A percentile compares a stretch with the other conserved stretches of the same genome.
Evolutionary conservation across 1,140 invertebrate genomes (phyloP).

Genomic region (Musca vetustissima): DNA sequence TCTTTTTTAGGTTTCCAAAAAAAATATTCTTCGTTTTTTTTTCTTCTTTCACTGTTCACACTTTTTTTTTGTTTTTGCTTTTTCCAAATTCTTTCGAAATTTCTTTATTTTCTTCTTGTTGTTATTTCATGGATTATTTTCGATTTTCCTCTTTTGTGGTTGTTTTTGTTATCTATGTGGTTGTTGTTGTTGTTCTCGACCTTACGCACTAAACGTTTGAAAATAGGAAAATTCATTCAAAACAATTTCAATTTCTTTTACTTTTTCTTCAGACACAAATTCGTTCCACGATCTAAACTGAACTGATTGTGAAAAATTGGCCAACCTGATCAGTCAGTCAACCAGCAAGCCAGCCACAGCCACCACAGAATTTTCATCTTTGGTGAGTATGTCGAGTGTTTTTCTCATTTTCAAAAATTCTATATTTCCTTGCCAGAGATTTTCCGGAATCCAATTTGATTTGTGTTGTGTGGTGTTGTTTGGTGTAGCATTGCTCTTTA

Average conservation of each 20-base stretch:
- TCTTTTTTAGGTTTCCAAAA: not conserved
- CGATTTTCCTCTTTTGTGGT: too few relatives aligned
- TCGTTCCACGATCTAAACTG: slow-evolving; percentile 20
- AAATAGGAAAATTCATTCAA: too few relatives aligned
- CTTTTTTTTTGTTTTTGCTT: slow-evolving; percentile 5
- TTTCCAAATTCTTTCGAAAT: not conserved
- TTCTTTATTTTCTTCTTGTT: not conserved
- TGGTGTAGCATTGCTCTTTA: too few relatives aligned
- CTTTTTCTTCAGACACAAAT: slow-evolving; percentile 1
- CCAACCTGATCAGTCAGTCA: not conserved
- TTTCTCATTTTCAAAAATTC: too few relatives aligned
- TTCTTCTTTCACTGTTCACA: slow-evolving; percentile 1
- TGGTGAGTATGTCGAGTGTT: too few relatives aligned
- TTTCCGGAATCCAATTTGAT: too few relatives aligned
- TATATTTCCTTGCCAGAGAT: too few relatives aligned
- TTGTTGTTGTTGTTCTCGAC: slow-evolving; percentile 6
- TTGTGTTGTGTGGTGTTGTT: too few relatives aligned
- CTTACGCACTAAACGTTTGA: slow-evolving; percentile 21
- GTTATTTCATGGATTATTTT: slow-evolving; percentile 11
- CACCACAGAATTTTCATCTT: too few relatives aligned
- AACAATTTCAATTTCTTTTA: not conserved
- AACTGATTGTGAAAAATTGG: slow-evolving; percentile 7
- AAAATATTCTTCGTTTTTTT: not conserved
- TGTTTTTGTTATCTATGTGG: too few relatives aligned
- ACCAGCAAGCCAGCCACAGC: too few relatives aligned